Conservation (phyloP, 1,140 invertebrate species). For the Himalopsyche phryganea region DNA sequence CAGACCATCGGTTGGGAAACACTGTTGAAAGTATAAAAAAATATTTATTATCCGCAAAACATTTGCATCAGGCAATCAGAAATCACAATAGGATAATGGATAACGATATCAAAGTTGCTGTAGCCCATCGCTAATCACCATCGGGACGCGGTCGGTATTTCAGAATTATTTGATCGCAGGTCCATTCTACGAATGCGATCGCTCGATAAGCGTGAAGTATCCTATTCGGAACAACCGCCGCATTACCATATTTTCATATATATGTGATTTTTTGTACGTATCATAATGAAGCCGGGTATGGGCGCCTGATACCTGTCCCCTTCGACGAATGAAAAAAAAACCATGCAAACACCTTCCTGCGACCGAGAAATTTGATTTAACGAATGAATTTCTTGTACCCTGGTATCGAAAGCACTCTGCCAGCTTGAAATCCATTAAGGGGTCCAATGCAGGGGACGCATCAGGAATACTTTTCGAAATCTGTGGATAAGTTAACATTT, state of each 20-base stretch:
- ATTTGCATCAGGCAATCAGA: background rate
- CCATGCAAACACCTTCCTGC: constrained; percentile 11
- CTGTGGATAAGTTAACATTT: too few relatives aligned
- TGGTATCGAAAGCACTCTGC: background rate
- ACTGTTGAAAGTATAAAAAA: too few relatives aligned
- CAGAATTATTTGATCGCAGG: constrained; percentile 26
- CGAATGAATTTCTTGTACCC: background rate
- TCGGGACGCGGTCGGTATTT: constrained; percentile 20
- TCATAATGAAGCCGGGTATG: constrained; percentile 17
- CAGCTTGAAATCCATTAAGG: background rate
- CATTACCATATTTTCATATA: constrained; percentile 22
- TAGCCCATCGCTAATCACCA: constrained; percentile 16
- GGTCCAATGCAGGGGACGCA: too few relatives aligned
- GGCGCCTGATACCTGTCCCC: constrained; percentile 5
- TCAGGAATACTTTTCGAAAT: too few relatives aligned
- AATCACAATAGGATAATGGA: background rate
- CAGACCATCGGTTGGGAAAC: background rate
- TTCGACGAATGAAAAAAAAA: background rate
- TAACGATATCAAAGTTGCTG: background rate
- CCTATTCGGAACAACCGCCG: background rate
- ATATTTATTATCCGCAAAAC: too few relatives aligned
- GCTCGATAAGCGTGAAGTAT: constrained; percentile 29
- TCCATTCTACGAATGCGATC: constrained; percentile 29
- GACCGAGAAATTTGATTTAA: constrained; percentile 29
- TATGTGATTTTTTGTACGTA: constrained; percentile 12